Conservation (phyloP, 2,888 invertebrate species). For the Stramonita haemastoma region DNA sequence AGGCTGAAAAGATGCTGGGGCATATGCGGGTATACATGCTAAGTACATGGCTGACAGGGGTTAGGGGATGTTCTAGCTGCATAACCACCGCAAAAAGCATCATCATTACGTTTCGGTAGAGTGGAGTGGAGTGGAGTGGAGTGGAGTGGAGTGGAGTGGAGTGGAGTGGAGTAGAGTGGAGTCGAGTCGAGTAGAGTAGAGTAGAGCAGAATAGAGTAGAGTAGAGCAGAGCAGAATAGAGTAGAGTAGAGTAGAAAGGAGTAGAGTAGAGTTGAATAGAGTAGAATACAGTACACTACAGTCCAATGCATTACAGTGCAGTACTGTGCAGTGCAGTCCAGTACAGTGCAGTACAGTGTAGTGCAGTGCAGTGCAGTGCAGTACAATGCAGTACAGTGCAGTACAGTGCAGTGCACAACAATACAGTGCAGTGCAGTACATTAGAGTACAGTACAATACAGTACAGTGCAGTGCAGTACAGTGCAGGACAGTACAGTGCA, state of each 20-base stretch:
- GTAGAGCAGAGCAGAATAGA: neutral
- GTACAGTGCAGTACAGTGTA: too few species aligned
- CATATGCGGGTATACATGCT: too few species aligned
- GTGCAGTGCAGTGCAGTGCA: too few species aligned
- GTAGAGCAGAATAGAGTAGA: neutral
- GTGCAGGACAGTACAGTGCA: neutral
- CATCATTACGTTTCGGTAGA: too few species aligned
- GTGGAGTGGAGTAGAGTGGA: constrained; percentile 5
- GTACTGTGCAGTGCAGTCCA: neutral
- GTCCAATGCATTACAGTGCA: neutral
- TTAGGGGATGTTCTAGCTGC: too few species aligned
- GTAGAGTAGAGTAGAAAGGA: neutral
- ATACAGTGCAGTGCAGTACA: constrained; percentile 1
- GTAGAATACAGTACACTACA: neutral
- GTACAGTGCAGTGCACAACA: neutral
- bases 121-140: neutral
- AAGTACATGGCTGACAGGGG: too few species aligned
- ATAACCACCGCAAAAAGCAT: too few species aligned
- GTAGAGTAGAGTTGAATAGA: neutral
- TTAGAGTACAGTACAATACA: neutral
- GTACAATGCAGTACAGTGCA: too few species aligned
- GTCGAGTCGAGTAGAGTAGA: neutral
- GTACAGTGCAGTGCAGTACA: neutral
- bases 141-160: neutral
- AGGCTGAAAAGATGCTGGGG: too few species aligned